Percentiles rank a stretch among this genome's conserved stretches.
Conservation (phyloP, 2,888 invertebrate species). For the Bimastos eiseni region DNA sequence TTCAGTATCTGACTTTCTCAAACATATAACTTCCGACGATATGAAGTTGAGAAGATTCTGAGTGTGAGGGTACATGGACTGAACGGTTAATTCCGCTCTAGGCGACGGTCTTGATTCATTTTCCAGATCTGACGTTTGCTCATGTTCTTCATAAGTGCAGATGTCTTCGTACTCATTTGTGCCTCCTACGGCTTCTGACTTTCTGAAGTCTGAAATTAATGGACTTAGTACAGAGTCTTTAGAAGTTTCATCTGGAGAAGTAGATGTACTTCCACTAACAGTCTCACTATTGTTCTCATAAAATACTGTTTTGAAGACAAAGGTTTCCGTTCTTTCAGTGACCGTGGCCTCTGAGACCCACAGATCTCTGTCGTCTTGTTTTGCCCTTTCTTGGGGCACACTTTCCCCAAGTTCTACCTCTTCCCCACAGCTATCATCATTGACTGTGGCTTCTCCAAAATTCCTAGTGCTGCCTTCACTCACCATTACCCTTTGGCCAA, state of each 20-base stretch:
- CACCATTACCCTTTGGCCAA: not conserved
- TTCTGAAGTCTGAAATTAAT: not conserved
- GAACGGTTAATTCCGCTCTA: not conserved
- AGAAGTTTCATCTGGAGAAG: not conserved
- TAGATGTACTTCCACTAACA: not conserved
- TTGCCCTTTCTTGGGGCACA: not conserved
- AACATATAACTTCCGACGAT: not conserved
- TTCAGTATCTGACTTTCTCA: not conserved
- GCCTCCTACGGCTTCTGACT: not conserved
- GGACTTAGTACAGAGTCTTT: not conserved
- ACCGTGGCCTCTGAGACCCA: not conserved
- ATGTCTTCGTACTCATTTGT: not conserved
- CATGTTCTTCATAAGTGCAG: not conserved
- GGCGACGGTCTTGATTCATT: conserved; percentile 13
- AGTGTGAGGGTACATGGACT: conserved; percentile 13
- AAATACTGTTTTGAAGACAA: not conserved
- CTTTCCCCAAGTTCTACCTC: not conserved
- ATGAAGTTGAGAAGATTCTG: not conserved
- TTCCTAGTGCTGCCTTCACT: not conserved
- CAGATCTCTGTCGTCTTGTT: not conserved
- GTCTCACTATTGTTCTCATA: not conserved
- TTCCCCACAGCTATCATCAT: not conserved
- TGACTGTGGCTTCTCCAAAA: not conserved
- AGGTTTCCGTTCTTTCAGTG: not conserved
- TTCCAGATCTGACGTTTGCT: not conserved